Conservation (phyloP, 2,797 vertebrate genomes). For the Natrix natrix region DNA sequence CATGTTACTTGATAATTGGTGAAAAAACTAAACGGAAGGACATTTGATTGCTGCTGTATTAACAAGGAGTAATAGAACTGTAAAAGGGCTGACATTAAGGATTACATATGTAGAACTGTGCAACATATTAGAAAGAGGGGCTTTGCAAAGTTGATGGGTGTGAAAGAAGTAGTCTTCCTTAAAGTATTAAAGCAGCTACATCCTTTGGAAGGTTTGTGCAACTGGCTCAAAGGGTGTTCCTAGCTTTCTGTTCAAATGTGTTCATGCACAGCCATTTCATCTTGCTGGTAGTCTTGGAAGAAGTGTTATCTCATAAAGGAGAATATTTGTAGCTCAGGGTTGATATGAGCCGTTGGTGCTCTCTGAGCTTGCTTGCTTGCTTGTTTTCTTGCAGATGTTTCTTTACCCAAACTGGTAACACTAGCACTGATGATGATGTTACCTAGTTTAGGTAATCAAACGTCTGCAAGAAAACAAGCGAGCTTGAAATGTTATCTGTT, state of each 20-base stretch:
- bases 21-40: not conserved
- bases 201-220: not conserved
- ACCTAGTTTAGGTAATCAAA: no score
- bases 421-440: no score
- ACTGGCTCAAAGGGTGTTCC: not conserved
- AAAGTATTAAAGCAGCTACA: not conserved
- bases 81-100: slow-evolving; percentile 29
- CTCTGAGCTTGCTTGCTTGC: no score
- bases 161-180: not conserved
- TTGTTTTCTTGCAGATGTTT: no score
- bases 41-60: not conserved
- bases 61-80: not conserved
- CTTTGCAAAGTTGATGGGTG: not conserved
- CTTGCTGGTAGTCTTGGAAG: not conserved
- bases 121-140: not conserved
- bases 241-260: not conserved
- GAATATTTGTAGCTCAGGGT: no score
- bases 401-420: no score
- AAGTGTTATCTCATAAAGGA: not conserved
- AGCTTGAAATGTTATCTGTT: not conserved
- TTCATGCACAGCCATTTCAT: not conserved
- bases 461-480: no score
- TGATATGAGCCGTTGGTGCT: no score
- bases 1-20: not conserved
- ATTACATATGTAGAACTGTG: slow-evolving; percentile 12